Base-by-base conservation (phyloP, 2,888 invertebrate genomes). In the Tineola bisselliella region DNA sequence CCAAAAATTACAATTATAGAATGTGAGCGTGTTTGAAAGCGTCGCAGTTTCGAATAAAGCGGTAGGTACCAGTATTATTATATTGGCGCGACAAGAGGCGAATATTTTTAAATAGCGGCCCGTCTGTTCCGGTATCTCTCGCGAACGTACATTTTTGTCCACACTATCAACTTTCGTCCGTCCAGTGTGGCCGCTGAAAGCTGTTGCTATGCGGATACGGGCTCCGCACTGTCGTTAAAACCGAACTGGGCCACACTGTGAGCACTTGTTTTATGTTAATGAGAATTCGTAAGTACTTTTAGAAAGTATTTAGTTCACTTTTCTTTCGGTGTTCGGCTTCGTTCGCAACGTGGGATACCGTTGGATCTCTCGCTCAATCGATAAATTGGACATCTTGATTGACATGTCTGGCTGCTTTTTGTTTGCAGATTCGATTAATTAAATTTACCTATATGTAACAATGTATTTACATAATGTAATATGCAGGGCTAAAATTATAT, bases 131-230 rank as follows among this genome's bases (percentile, higher is more conserved):
- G 48, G 48, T 48, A 17, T 17, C 48, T 48, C 48, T 48, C 15
- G 48, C 15, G 48, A 48, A 48, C 48, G 48, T 17, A 48, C 25
- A 54, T 25, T 54, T 54, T 54, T 54, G 58, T 72, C 73, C 72
- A 72, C 71, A 69, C 72, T 78, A 79, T 81, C 80, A 84, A 87
- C 86, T 87, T 87, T 87, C 86, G 81, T 86, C 84, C 86, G 82
- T 84, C 84, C 78, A 79, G 74, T 72, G 74, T 75, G 44, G 13
- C 33, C 13, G 17, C 79, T 78, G 79, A 79, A 79, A 78, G 77
- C 79, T 80, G 84, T 87, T 84, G 82, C 86, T 77, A 87, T 70
- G 84, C 86, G 86, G 86, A 87, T 83, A 78, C 59, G 6, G 4
- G 43, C 59, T 1, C 43, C 12, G 30, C 59, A 17, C 33, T 33